phyloP scores from a whole-genome alignment of 2,113 vertebrate genomes.

The Sander lucioperca region DNA sequence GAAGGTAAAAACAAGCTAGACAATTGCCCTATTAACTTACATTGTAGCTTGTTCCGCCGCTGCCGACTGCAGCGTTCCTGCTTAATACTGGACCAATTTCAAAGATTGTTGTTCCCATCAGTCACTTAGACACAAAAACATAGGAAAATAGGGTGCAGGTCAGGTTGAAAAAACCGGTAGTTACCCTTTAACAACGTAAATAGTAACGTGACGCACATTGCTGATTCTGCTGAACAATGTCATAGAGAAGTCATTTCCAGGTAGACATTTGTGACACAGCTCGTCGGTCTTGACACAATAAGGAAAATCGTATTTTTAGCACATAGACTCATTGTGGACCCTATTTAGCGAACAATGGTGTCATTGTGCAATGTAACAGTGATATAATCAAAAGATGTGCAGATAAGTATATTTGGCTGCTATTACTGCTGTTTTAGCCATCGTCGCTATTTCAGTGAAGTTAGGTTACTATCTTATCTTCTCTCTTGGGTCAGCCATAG shows the following conservation, averaged over 20 bases:
- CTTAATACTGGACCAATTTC: too few species aligned
- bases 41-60: too few species aligned
- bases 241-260: slow-evolving; percentile 51
- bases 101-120: too few species aligned
- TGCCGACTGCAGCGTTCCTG: too few species aligned
- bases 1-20: too few species aligned
- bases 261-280: slow-evolving; percentile 55
- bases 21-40: too few species aligned
- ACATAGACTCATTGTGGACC: slow-evolving; percentile 26
- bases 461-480: neutral
- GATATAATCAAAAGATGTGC: neutral
- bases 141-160: too few species aligned
- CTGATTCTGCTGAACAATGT: slow-evolving; percentile 46
- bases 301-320: slow-evolving; percentile 27
- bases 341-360: slow-evolving; percentile 31
- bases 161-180: too few species aligned
- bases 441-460: neutral
- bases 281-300: slow-evolving; percentile 43
- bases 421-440: neutral
- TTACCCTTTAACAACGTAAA: slow-evolving; percentile 37
- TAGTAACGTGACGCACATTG: slow-evolving; percentile 42
- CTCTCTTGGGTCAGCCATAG: neutral
- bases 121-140: too few species aligned
- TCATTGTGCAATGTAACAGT: slow-evolving; percentile 6
- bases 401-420: slow-evolving; percentile 15